phyloP scores from a whole-genome alignment of 2,797 vertebrate genomes.

The Erethizon dorsatum region DNA sequence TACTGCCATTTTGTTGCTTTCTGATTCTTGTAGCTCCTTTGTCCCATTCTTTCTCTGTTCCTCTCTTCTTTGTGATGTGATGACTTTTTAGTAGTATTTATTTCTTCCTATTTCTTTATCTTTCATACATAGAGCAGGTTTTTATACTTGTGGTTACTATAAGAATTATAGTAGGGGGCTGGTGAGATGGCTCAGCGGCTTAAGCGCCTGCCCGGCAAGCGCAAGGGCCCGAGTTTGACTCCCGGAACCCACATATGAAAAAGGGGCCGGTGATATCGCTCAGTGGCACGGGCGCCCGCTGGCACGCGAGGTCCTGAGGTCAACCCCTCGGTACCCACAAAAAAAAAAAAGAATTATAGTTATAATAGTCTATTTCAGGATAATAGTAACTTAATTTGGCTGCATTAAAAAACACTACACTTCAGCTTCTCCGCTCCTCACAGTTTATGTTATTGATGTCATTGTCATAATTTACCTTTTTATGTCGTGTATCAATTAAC shows the following conservation, averaged over 20 bases:
- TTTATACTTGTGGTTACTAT: background rate
- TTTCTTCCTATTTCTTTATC: background rate
- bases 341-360: background rate
- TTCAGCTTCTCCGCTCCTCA: background rate
- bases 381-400: background rate
- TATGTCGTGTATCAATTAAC: background rate
- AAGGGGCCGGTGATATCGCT: too few relatives aligned
- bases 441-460: background rate
- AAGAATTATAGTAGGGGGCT: background rate
- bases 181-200: too few relatives aligned
- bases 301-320: too few relatives aligned
- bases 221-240: too few relatives aligned
- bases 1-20: background rate
- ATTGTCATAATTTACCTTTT: background rate
- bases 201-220: too few relatives aligned
- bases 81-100: background rate
- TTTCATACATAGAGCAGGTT: background rate
- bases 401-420: background rate
- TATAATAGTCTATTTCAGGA: background rate
- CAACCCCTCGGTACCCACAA: too few relatives aligned
- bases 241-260: too few relatives aligned
- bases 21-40: background rate
- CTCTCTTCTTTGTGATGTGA: background rate
- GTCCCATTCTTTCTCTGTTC: background rate
- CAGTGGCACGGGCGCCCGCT: too few relatives aligned